Conservation (phyloP, 2,888 invertebrate genomes). For the Ctenicera cuprea region DNA sequence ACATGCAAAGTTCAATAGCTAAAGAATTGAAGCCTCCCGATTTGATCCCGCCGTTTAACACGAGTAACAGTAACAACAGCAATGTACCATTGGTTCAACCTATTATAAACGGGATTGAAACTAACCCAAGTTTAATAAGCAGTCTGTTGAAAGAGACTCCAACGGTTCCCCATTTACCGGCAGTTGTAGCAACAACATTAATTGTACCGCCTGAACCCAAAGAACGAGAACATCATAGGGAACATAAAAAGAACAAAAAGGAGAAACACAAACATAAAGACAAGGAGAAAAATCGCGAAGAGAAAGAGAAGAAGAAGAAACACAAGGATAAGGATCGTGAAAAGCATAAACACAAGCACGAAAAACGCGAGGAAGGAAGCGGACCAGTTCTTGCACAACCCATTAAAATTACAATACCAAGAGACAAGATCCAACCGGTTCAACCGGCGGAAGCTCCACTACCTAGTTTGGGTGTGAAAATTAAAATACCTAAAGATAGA, state of each 20-base stretch:
- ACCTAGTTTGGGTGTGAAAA: constrained; percentile 77
- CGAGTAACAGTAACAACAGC: too few species aligned
- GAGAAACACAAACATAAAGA: constrained; percentile 89
- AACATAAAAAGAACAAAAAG: constrained; percentile 81
- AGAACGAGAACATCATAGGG: constrained; percentile 67
- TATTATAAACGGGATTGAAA: constrained; percentile 80
- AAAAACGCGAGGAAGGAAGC: constrained; percentile 56
- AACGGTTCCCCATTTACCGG: constrained; percentile 59
- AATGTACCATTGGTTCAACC: constrained; percentile 59
- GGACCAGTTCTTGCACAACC: constrained; percentile 69
- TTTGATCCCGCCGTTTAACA: constrained; percentile 69
- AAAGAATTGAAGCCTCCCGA: constrained; percentile 73
- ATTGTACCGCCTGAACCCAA: constrained; percentile 68
- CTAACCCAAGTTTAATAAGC: constrained; percentile 83
- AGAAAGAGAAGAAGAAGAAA: constrained; percentile 84
- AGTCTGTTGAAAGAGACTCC: constrained; percentile 79
- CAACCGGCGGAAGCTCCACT: constrained; percentile 54
- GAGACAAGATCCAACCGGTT: constrained; percentile 74
- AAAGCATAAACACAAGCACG: constrained; percentile 68
- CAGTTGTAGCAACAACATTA: constrained; percentile 65
- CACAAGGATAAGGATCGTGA: constrained; percentile 81
- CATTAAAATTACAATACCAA: constrained; percentile 77
- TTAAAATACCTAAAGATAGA: constrained; percentile 88
- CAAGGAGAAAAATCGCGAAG: constrained; percentile 77
- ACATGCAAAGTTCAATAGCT: constrained; percentile 55